Base-by-base conservation (phyloP, 2,113 vertebrate genomes). In the Rynchops niger region DNA sequence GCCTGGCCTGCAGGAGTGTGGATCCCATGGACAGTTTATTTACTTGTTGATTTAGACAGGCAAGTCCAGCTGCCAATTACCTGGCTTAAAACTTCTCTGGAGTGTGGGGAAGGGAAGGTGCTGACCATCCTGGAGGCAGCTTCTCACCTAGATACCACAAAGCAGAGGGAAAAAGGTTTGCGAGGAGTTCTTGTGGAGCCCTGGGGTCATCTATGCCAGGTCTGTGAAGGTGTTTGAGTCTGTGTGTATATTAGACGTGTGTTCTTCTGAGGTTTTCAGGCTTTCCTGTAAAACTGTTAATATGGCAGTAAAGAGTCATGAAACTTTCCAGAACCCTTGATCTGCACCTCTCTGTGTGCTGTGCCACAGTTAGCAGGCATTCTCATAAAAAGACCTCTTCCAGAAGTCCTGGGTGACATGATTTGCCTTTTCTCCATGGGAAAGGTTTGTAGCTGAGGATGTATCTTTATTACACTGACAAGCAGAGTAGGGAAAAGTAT, bases 71-170 rank as follows among this genome's bases (percentile, higher is more conserved):
- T 85, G 69, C 53, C 2, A 5, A 0, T 4, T 16, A 23, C 1
- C 27, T 82, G 56, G 11, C 63, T 86, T 67, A 63, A 77, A 55
- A 63, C 7, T 40, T 59, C 53, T 16, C 29, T 40, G 58, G 42
- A 34, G 32, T 25, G 6, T 0, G 1, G 43, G 6, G 18, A 8
- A 15, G 9, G 14, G 9, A 61, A 72, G 21, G 11, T 74, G 9
- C 38, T 76, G 15, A 11, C 36, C 63, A 79, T 15, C 9, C 52
- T 58, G 32, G 42, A 45, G 38, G 27, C 56, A 49, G 55, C n/a
- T 62, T 67, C 32, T 49, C 36, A 58, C 2, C 1, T 8, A 38
- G 23, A 9, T 7, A 36, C 18, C 9, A 40, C 38, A 92, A 55
- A 40, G 4, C 13, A 95, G 15, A 59, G 34, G 38, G 23, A 32